Base-by-base conservation (phyloP, 1,140 invertebrate species). In the Marisa cornuarietis region DNA sequence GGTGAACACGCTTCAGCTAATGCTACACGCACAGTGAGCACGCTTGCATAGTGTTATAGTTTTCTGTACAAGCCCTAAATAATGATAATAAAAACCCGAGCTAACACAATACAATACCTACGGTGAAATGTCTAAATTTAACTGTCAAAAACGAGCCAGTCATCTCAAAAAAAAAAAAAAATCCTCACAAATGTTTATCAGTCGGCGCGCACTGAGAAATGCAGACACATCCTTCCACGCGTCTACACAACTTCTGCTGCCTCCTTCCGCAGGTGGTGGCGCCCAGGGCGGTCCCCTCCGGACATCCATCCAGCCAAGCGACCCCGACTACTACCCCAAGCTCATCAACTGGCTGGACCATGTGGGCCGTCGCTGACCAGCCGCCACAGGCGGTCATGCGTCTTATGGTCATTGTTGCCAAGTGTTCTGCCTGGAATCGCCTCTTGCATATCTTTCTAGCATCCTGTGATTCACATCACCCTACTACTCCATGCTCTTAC, bases 281-380 rank as follows among this genome's bases (percentile, higher is more conserved):
- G 42, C 63, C 13, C 26, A n/a, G 26, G 42, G 49, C 18, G 58
- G 58, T 6, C n/a, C 74, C 62, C 58, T 76, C 20, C n/a, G 61
- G 0, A 13, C 16, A 22, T 51, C 42, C 63, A 77, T 77, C 49
- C 20, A 51, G 8, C 62, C 66, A 26, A 77, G 54, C 20, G 76
- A 77, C 49, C 76, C 51, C n/a, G 51, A 68, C 26, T 77, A 77
- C 76, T 77, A 77, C 76, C 76, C 76, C 42, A 77, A 77, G 65
- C 63, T 77, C 26, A 65, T 77, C 76, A 77, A 77, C 63, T 69
- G 63, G 63, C 76, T 77, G 24, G 76, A 77, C 42, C 49, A 77
- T 3, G 65, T 77, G 8, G 76, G 76, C 42, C 76, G 76, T 54
- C 75, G 75, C 31, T 31, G 18, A 42, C 24, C 69, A 18, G n/a